phyloP scores from a whole-genome alignment of 2,113 vertebrate genomes.

The Oncorhynchus mykiss region DNA sequence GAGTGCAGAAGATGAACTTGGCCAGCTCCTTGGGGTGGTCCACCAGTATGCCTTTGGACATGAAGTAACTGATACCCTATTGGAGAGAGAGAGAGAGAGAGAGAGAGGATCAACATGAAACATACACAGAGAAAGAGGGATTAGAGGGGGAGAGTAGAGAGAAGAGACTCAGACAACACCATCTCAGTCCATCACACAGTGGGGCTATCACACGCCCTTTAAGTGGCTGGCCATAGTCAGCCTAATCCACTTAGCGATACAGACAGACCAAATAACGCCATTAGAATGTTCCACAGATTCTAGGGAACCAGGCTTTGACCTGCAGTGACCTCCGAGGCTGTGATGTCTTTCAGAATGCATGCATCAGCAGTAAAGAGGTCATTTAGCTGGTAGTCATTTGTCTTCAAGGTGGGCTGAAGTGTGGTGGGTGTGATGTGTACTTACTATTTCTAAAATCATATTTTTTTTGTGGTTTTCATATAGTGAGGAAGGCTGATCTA shows the following conservation, averaged over 20 bases:
- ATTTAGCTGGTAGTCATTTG: background rate
- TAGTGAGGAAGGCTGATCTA: background rate
- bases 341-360: background rate
- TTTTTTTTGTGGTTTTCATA: background rate
- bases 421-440: too few relatives aligned
- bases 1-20: constrained; percentile 98
- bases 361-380: background rate
- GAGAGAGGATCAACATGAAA: background rate
- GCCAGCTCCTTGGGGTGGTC: constrained; percentile 95
- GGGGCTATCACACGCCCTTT: constrained; percentile 20
- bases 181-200: background rate
- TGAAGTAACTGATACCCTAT: constrained; percentile 95
- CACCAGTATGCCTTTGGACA: constrained; percentile 92
- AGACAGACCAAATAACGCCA: background rate
- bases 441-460: too few relatives aligned
- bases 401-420: too few relatives aligned
- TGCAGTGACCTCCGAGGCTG: background rate
- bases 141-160: background rate
- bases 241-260: constrained; percentile 13
- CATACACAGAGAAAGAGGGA: background rate
- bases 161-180: background rate
- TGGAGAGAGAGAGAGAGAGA: constrained; percentile 36
- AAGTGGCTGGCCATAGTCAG: constrained; percentile 32
- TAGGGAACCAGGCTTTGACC: background rate
- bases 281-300: background rate